Base-by-base conservation (phyloP, 30 jellyfish, hydroid and myxozoan species). In the Aurelia sp. region DNA sequence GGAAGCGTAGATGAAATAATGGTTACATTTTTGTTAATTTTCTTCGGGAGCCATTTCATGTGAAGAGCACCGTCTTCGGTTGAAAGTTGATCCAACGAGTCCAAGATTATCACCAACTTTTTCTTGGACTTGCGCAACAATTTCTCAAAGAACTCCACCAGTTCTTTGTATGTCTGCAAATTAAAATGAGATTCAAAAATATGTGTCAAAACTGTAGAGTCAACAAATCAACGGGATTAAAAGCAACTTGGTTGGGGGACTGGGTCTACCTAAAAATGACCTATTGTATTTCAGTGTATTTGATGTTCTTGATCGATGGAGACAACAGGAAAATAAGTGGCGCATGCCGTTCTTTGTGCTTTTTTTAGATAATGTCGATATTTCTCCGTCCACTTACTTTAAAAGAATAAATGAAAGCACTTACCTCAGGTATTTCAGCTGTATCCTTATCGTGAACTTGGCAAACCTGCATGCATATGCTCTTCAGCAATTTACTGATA, bases 21-120 rank as follows among this genome's bases (percentile, higher is more conserved):
- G 52, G 78, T 79, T 3, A 86, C 78, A 27, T 73, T n/a, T 47
- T 20, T 4, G 31, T 87, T 60, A 10, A 92, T 51, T 33, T 66
- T 66, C 50, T 71, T 86, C 61, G 98, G 98, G 17, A 92, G 75
- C 98, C 98, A 92, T 76, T 86, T 86, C 89, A 92, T 71, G 35
- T 62, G 30, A 41, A 76, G 76, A 6, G 97, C 95, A 10, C 96
- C 87, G 53, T 92, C 92, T 30, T 80, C 89, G 7, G 96, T 67
- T 18, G 93, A 92, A 2, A 92, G 95, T 81, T 92, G 98, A 71
- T 92, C 98, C 76, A 92, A 27, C 13, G 98, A 92, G 70, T 92
- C 98, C 23, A 92, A 53, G 67, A 92, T 63, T 30, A 92, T 67
- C 48, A 86, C 63, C 79, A 86, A 73, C n/a, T 76, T 73, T 16